phyloP scores from a whole-genome alignment of 92 coral and sea anemone species.

The Anthopleura xanthogrammica region DNA sequence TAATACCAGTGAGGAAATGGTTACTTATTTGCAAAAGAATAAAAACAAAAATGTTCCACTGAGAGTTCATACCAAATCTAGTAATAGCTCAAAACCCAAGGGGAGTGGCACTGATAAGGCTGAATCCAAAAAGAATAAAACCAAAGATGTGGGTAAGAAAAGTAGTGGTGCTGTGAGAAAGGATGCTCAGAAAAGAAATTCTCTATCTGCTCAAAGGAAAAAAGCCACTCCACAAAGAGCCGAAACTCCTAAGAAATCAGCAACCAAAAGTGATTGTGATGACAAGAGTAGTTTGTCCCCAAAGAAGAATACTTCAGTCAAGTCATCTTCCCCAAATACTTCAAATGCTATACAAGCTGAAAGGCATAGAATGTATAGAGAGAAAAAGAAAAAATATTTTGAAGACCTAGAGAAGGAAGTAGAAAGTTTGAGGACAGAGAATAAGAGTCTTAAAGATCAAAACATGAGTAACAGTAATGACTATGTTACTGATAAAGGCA shows the following conservation, averaged over 20 bases:
- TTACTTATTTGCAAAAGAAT: background rate
- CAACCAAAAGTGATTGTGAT: background rate
- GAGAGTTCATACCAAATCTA: background rate
- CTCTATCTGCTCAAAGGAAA: background rate
- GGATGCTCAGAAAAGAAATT: background rate
- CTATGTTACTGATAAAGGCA: background rate
- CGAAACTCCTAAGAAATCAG: background rate
- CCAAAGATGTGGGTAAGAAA: background rate
- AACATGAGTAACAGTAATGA: background rate
- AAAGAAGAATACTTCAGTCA: background rate
- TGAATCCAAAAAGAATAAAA: background rate
- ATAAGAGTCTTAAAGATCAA: background rate
- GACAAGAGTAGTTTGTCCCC: background rate
- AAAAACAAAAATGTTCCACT: background rate
- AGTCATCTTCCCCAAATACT: background rate
- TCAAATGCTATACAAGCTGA: background rate
- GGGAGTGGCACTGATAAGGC: background rate
- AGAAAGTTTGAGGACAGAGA: conserved; percentile 36
- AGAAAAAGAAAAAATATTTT: conserved; percentile 61
- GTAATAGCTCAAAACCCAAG: background rate
- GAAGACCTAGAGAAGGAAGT: conserved; percentile 57
- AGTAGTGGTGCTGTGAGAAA: background rate
- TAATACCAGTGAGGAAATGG: background rate
- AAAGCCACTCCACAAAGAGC: background rate
- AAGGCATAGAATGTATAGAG: conserved; percentile 59